Evolutionary conservation across 1,140 invertebrate species (phyloP).

Genomic region (Drosophila melanica): DNA sequence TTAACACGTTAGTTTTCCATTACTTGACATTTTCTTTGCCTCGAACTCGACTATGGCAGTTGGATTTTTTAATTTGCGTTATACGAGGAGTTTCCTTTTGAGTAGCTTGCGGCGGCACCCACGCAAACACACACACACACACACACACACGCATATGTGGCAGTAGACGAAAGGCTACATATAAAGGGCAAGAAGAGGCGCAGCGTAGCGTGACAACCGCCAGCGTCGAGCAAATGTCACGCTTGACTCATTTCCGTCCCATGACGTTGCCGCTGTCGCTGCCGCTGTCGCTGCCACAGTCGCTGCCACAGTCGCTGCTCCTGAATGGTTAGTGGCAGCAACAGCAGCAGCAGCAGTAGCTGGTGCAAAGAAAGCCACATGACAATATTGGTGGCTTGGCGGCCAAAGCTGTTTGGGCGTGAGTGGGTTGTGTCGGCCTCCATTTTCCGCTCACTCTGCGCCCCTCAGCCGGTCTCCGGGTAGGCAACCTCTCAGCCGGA

Average conservation of each 20-base stretch:
- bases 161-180: constrained; percentile 45
- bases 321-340: constrained; percentile 65
- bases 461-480: constrained; percentile 30
- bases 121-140: constrained; percentile 42
- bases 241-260: constrained; percentile 82
- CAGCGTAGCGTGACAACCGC: constrained; percentile 74
- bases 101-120: constrained; percentile 58
- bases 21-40: constrained; percentile 71
- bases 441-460: neutral
- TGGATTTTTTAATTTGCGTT: constrained; percentile 81
- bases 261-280: constrained; percentile 53
- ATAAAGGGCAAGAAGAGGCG: constrained; percentile 56
- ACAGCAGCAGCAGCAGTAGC: constrained; percentile 31
- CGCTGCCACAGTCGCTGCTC: constrained; percentile 48
- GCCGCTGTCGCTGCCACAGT: constrained; percentile 59
- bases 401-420: constrained; percentile 24
- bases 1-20: constrained; percentile 71
- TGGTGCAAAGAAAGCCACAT: constrained; percentile 75
- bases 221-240: constrained; percentile 79
- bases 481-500: constrained; percentile 79
- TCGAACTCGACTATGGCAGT: constrained; percentile 55
- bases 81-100: constrained; percentile 81
- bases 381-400: constrained; percentile 76
- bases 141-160: constrained; percentile 1
- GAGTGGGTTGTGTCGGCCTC: constrained; percentile 4